These are phyloP conservation scores for Callinectes sapidus DNA, from an alignment of 2,888 invertebrate species.

Conservation along the genomic window DNA sequence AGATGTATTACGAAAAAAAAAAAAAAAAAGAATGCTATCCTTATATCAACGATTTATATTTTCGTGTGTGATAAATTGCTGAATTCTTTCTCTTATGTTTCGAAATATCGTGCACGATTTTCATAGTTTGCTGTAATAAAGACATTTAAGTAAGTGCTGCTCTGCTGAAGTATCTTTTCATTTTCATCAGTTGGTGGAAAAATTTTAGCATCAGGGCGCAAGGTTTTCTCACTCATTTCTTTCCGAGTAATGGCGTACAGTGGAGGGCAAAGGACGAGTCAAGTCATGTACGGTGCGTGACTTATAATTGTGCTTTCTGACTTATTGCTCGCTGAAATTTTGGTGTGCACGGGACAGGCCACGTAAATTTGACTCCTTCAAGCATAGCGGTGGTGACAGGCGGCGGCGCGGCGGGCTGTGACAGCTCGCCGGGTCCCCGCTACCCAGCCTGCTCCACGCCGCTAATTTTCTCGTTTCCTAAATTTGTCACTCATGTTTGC, in stretches of 20 bases:
- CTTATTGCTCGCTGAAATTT: not conserved
- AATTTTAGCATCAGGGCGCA: not conserved
- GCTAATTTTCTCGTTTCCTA: not conserved
- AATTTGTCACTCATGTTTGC: constrained; percentile 21
- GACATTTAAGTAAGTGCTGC: no score
- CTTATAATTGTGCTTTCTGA: not conserved
- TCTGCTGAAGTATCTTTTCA: no score
- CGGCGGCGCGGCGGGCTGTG: constrained; percentile 1
- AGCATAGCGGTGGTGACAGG: constrained; percentile 11
- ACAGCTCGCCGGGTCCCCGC: constrained; percentile 21
- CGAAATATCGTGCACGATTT: no score
- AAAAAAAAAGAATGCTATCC: no score
- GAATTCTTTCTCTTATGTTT: no score
- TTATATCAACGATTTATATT: no score
- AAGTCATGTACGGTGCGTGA: not conserved
- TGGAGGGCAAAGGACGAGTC: not conserved
- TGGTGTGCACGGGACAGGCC: not conserved
- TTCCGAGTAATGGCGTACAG: not conserved
- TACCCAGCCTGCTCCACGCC: constrained; percentile 4
- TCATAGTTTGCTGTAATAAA: no score
- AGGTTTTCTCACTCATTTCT: not conserved
- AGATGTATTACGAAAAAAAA: no score
- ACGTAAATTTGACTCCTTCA: not conserved
- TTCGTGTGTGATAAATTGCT: not conserved
- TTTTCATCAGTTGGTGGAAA: not conserved